Conservation (phyloP, 2,113 vertebrate species). For the Monopterus albus region DNA sequence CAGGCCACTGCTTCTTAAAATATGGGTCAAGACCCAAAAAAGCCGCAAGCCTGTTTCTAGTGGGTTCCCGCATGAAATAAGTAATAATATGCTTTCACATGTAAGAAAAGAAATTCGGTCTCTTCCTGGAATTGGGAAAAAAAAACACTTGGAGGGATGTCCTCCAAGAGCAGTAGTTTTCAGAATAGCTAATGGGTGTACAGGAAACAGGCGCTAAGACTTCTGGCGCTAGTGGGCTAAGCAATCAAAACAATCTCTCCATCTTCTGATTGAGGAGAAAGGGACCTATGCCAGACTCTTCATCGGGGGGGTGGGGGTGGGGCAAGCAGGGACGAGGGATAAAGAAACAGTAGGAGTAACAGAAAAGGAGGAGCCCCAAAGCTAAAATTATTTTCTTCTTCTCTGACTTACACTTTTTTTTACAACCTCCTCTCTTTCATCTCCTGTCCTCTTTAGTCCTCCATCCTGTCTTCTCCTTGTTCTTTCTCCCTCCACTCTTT, state of each 20-base stretch:
- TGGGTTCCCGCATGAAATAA: conserved; percentile 60
- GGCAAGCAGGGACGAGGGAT: neutral
- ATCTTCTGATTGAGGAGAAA: conserved; percentile 67
- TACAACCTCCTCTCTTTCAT: neutral
- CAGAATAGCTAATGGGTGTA: conserved; percentile 68
- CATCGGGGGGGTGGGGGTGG: conserved; percentile 32
- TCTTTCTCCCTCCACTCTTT: neutral
- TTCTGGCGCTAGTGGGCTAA: conserved; percentile 72
- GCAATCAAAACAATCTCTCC: conserved; percentile 77
- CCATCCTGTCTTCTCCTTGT: neutral
- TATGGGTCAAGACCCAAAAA: conserved; percentile 37
- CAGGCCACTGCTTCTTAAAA: conserved; percentile 38
- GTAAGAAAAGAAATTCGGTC: conserved; percentile 46
- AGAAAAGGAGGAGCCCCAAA: neutral
- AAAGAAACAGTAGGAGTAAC: neutral
- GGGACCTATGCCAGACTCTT: conserved; percentile 51
- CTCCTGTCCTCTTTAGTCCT: neutral
- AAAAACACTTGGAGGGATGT: conserved; percentile 36
- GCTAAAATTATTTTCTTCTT: neutral
- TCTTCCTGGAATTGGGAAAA: conserved; percentile 53
- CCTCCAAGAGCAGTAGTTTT: conserved; percentile 59
- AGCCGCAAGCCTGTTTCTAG: conserved; percentile 57
- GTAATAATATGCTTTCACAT: conserved; percentile 62
- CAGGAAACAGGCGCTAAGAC: conserved; percentile 74
- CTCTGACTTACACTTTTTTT: neutral